Conservation (phyloP, 2,113 vertebrate species). For the Charadrius vociferus region DNA sequence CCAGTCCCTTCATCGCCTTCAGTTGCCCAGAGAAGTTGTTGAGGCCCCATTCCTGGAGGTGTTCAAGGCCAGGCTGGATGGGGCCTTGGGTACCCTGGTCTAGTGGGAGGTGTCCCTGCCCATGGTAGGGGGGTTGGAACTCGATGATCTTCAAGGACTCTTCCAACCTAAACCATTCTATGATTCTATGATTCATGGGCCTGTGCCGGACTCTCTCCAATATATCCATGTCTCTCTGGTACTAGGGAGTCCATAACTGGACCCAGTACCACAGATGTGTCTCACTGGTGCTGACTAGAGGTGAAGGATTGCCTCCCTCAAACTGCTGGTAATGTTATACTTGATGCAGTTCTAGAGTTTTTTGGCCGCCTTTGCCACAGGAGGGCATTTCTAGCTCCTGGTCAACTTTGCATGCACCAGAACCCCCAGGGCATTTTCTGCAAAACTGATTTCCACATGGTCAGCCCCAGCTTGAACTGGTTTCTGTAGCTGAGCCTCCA, state of each 20-base stretch:
- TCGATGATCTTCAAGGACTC: too few species aligned
- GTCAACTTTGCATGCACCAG: neutral
- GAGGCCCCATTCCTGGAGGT: too few species aligned
- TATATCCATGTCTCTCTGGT: neutral
- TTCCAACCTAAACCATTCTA: too few species aligned
- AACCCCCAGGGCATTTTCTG: neutral
- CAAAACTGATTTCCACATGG: neutral
- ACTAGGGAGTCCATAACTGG: neutral
- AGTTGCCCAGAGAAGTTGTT: too few species aligned
- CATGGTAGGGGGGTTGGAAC: too few species aligned
- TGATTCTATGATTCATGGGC: too few species aligned
- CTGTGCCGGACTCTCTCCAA: neutral
- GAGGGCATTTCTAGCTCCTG: rapidly evolving
- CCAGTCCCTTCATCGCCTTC: neutral
- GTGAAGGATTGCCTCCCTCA: neutral
- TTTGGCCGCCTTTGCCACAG: neutral
- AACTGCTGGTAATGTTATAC: neutral
- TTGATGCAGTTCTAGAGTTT: neutral
- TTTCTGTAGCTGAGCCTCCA: neutral
- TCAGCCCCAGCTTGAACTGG: neutral
- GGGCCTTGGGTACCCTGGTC: too few species aligned
- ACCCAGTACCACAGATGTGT: neutral
- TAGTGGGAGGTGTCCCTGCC: too few species aligned
- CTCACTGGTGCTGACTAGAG: neutral
- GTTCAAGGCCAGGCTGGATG: too few species aligned